Conservation (phyloP, 2,888 invertebrate genomes). For the Autographa pulchrina region DNA sequence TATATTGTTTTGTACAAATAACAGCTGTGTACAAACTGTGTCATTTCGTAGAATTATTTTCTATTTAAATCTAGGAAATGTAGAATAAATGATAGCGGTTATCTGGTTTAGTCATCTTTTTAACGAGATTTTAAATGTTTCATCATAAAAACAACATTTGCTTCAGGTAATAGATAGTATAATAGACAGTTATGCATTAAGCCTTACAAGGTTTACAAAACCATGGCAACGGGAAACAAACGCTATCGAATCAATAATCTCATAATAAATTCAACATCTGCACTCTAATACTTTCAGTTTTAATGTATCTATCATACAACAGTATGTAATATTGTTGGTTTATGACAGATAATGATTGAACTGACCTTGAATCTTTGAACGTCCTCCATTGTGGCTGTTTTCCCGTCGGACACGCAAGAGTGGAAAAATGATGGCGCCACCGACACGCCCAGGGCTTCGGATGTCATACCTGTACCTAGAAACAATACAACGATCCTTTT, state of each 20-base stretch:
- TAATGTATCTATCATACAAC: slow-evolving; percentile 57
- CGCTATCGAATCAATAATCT: slow-evolving; percentile 53
- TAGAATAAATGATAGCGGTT: slow-evolving; percentile 6
- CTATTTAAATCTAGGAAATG: slow-evolving; percentile 5
- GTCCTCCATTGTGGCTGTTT: slow-evolving; percentile 98
- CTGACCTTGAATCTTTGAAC: slow-evolving; percentile 97
- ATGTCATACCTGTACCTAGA: slow-evolving; percentile 96
- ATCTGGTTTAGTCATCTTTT: slow-evolving; percentile 31
- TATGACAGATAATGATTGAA: slow-evolving; percentile 56
- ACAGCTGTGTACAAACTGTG: slow-evolving; percentile 23
- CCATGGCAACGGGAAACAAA: slow-evolving; percentile 58
- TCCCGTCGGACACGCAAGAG: slow-evolving; percentile 98
- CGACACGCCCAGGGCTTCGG: slow-evolving; percentile 98
- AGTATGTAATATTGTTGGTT: slow-evolving; percentile 30
- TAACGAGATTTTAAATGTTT: slow-evolving; percentile 20
- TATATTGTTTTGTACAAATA: slow-evolving; percentile 21
- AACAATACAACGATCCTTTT: slow-evolving; percentile 47
- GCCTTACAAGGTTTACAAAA: not conserved
- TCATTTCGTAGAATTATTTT: slow-evolving; percentile 8
- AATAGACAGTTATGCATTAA: not conserved
- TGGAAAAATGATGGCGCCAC: slow-evolving; percentile 99
- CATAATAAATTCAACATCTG: slow-evolving; percentile 51
- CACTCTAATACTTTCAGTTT: slow-evolving; percentile 13
- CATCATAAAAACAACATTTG: slow-evolving; percentile 14
- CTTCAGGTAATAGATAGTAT: not conserved